Evolutionary conservation across 2,797 vertebrate genomes (phyloP), one percentile per base, ranked within the genome.

Genomic region (Brachyrhaphis roseni): DNA sequence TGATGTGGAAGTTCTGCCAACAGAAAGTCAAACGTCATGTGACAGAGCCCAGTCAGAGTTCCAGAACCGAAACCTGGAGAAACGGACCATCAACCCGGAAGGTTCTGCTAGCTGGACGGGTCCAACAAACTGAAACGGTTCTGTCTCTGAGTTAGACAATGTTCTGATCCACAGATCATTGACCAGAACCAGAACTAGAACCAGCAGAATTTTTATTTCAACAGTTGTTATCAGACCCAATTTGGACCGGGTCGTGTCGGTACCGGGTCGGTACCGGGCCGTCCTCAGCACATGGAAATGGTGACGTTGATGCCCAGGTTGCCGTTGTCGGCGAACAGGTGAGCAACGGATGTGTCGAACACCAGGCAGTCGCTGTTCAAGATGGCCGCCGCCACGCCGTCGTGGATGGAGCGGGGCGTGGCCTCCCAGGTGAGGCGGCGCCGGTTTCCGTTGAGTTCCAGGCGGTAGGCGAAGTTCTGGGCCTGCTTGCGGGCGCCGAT

Each of bases 351-450:
- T 46, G 96, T 95, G 91, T 96, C 96, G 4, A 96, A 96, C 80
- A 96, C 96, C 81, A 96, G 91, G 79, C 96, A 96, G 93, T 96
- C 96, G 74, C 96, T 96, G 93, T 96, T 96, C 94, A 96, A 93
- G 88, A 96, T 96, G 81, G 96, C 96, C 0, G 95, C 90, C 0
- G 96, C 95, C 81, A 96, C 95, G 0, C 96, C 96, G 28, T 96
- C 96, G 2, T 96, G 96, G 85, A 96, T 96, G 68, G 96, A 96
- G 86, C 95, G 95, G 0, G 96, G 96, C 45, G 95, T 96, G 77
- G 96, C 96, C 89, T 96, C 96, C 96, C 96, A 96, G 23, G 96
- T 96, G 49, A 96, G 96, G n/a, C 96, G 94, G 36, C 96, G 95
- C 0, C 96, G 94, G 91, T 94, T 94, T 39, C 96, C 96, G 39